Conservation (phyloP, 2,888 invertebrate genomes). For the Leucophenga montana region DNA sequence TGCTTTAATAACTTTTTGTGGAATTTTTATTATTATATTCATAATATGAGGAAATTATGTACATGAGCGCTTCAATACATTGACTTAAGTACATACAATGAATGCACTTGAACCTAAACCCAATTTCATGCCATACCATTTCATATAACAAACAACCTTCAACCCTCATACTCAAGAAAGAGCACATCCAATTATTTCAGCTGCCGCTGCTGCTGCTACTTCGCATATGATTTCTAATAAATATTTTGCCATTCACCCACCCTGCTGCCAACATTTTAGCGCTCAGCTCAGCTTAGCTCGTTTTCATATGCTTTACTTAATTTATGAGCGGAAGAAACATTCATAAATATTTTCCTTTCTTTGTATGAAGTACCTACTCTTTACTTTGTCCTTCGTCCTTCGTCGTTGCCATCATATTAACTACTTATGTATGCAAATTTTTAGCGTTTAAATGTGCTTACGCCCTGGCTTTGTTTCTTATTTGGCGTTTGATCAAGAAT, state of each 20-base stretch:
- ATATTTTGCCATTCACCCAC: neutral
- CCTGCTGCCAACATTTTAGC: too few species aligned
- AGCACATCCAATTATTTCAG: neutral
- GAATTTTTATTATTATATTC: slow-evolving; percentile 54
- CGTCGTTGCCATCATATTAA: neutral
- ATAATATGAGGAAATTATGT: slow-evolving; percentile 1
- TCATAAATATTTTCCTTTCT: slow-evolving; percentile 21
- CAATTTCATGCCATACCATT: neutral
- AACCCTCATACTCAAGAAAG: neutral
- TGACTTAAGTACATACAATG: neutral
- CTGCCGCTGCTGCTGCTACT: neutral
- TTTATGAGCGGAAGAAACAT: slow-evolving; percentile 21
- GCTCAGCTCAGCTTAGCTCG: too few species aligned
- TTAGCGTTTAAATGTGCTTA: slow-evolving; percentile 1
- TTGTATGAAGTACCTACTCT: too few species aligned
- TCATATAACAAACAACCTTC: neutral
- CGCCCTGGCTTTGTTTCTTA: too few species aligned
- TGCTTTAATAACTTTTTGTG: neutral
- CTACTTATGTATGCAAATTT: slow-evolving; percentile 23
- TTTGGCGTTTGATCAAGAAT: slow-evolving; percentile 17
- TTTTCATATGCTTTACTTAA: slow-evolving; percentile 9
- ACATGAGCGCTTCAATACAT: neutral
- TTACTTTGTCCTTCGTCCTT: neutral
- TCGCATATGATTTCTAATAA: slow-evolving; percentile 21
- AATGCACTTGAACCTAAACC: slow-evolving; percentile 2